These are phyloP conservation scores for Pycnomerus fuliginosus DNA, from an alignment of 2,888 invertebrate genomes.

Conservation along the genomic window DNA sequence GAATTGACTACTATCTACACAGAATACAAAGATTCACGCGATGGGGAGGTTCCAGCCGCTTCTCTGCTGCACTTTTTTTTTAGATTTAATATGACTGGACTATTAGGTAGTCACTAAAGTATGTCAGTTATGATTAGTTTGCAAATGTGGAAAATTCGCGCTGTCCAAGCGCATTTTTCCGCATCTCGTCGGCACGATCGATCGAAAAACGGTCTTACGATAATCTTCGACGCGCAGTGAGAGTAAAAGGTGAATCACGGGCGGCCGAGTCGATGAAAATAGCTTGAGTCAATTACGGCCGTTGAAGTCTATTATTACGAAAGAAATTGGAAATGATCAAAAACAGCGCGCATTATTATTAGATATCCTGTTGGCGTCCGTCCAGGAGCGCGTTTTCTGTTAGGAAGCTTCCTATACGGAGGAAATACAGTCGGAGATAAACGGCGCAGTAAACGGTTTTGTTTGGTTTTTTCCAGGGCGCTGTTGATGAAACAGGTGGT, in stretches of 20 bases:
- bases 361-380: slow-evolving; percentile 51
- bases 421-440: slow-evolving; percentile 42
- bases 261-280: slow-evolving; percentile 25
- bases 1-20: too few species aligned
- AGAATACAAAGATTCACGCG: too few species aligned
- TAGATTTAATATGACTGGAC: too few species aligned
- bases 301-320: slow-evolving; percentile 39
- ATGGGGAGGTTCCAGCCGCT: too few species aligned
- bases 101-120: too few species aligned
- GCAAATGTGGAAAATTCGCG: too few species aligned
- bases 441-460: slow-evolving; percentile 3
- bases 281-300: slow-evolving; percentile 31
- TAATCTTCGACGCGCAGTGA: too few species aligned
- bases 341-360: slow-evolving; percentile 48
- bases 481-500: slow-evolving; percentile 55
- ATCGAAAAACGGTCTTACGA: too few species aligned
- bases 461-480: slow-evolving; percentile 37
- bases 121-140: too few species aligned
- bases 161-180: slow-evolving; percentile 4
- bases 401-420: slow-evolving; percentile 46
- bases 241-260: too few species aligned
- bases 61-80: too few species aligned
- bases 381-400: slow-evolving; percentile 46
- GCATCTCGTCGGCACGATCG: too few species aligned
- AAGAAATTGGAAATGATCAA: slow-evolving; percentile 44